These are phyloP conservation scores for Oithona nana DNA, from an alignment of 2,888 invertebrate species.

Conservation along the genomic window DNA sequence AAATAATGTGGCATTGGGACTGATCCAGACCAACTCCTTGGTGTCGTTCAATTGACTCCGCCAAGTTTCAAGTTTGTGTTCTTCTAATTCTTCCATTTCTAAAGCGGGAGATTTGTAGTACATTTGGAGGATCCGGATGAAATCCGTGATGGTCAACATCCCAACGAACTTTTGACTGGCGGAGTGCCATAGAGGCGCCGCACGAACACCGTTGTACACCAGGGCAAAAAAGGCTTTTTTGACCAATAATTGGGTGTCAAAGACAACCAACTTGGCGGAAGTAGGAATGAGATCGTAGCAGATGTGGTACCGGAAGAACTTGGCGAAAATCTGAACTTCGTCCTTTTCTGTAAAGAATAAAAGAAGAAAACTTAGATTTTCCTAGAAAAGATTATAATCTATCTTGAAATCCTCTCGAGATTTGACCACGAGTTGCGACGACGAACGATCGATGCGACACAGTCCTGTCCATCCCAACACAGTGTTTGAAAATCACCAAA, in stretches of 20 bases:
- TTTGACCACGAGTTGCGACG: too few relatives aligned
- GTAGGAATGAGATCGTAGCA: conserved; percentile 99
- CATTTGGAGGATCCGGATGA: conserved; percentile 93
- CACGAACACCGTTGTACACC: conserved; percentile 93
- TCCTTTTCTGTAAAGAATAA: conserved; percentile 86
- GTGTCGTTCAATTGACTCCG: conserved; percentile 68
- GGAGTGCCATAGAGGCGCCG: conserved; percentile 94
- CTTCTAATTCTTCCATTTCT: conserved; percentile 88
- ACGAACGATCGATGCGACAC: too few relatives aligned
- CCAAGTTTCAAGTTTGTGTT: conserved; percentile 92
- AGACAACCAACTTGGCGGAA: conserved; percentile 95
- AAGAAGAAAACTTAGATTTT: too few relatives aligned
- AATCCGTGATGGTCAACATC: conserved; percentile 98
- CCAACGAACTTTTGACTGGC: conserved; percentile 79
- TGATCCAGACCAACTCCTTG: conserved; percentile 69
- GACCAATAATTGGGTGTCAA: conserved; percentile 92
- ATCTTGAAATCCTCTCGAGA: too few relatives aligned
- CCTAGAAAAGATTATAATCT: too few relatives aligned
- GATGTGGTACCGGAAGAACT: conserved; percentile 99
- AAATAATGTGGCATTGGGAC: conserved; percentile 75
- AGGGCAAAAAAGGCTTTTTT: conserved; percentile 98
- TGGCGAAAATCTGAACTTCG: conserved; percentile 90
- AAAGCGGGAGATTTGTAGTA: conserved; percentile 80
- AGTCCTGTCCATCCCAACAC: too few relatives aligned
- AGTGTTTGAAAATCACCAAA: too few relatives aligned